Conservation (phyloP, 64 coral and sea anemone species). For the Astreopora myriophthalma region DNA sequence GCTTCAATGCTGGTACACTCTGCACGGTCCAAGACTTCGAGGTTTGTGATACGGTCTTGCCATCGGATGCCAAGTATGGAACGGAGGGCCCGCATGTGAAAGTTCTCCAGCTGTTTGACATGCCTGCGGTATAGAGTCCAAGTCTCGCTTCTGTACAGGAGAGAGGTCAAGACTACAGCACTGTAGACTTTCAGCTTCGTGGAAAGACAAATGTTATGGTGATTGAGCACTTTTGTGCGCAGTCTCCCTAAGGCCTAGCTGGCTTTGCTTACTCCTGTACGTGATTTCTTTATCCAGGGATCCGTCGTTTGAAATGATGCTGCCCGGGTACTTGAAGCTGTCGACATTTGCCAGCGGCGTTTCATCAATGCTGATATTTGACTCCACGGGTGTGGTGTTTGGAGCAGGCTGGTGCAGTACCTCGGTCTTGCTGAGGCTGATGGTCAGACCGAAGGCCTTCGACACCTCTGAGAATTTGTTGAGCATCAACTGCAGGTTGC, state of each 20-base stretch:
- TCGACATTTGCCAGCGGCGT: slow-evolving; percentile 21
- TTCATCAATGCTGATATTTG: slow-evolving; percentile 18
- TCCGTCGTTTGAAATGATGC: slow-evolving; percentile 58
- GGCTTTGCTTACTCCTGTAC: slow-evolving; percentile 39
- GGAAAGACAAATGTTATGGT: slow-evolving; percentile 10
- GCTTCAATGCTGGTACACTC: slow-evolving; percentile 45
- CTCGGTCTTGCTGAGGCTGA: slow-evolving; percentile 40
- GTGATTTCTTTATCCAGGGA: slow-evolving; percentile 67
- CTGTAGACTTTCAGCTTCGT: slow-evolving; percentile 53
- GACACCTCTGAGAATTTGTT: slow-evolving; percentile 7
- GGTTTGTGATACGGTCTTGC: slow-evolving; percentile 42
- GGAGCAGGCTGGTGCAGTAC: slow-evolving; percentile 38
- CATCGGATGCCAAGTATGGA: slow-evolving; percentile 32
- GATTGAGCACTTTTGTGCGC: not conserved
- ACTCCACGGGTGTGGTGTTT: not conserved
- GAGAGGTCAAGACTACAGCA: slow-evolving; percentile 3
- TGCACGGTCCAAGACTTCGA: slow-evolving; percentile 41
- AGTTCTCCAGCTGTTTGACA: slow-evolving; percentile 28
- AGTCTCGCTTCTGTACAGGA: slow-evolving; percentile 42
- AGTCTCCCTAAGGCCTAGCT: slow-evolving; percentile 52
- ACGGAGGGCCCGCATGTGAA: slow-evolving; percentile 42
- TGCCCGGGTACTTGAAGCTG: slow-evolving; percentile 44
- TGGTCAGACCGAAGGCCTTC: slow-evolving; percentile 25
- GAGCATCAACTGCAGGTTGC: not conserved
- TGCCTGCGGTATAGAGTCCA: slow-evolving; percentile 57